Percentiles rank a stretch among this genome's conserved stretches.
phyloP scores from a whole-genome alignment of 1,140 invertebrate species.

The Pachypsylla venusta region DNA sequence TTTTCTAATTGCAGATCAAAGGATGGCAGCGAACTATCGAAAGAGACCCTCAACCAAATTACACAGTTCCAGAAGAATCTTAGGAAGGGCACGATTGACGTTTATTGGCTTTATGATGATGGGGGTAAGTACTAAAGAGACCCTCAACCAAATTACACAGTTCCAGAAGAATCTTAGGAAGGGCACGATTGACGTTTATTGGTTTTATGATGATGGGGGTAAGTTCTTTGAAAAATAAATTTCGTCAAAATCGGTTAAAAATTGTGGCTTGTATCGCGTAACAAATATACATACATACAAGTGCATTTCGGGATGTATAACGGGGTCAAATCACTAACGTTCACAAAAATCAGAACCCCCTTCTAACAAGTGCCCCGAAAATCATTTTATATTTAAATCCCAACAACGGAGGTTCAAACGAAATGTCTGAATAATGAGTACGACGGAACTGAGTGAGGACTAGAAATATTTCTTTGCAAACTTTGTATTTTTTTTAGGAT shows the following conservation, averaged over 20 bases:
- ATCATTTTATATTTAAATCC: too few relatives aligned
- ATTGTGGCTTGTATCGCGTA: too few relatives aligned
- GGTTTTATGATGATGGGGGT: slow-evolving; percentile 90
- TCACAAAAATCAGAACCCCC: not conserved
- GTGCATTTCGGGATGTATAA: too few relatives aligned
- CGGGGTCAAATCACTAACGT: too few relatives aligned
- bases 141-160: slow-evolving; percentile 48
- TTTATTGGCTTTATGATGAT: slow-evolving; percentile 98
- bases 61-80: slow-evolving; percentile 59
- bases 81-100: slow-evolving; percentile 76
- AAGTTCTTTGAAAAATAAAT: too few relatives aligned
- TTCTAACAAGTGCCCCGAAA: not conserved
- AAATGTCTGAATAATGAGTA: too few relatives aligned
- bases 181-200: slow-evolving; percentile 93
- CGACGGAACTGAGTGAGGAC: too few relatives aligned
- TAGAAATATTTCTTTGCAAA: too few relatives aligned
- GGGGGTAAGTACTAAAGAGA: slow-evolving; percentile 43
- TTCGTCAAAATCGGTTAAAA: too few relatives aligned
- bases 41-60: slow-evolving; percentile 46
- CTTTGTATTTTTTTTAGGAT: too few relatives aligned
- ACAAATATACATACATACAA: too few relatives aligned
- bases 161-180: slow-evolving; percentile 60
- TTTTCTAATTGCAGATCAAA: slow-evolving; percentile 34
- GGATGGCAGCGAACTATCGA: slow-evolving; percentile 38
- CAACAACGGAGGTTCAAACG: too few relatives aligned